Percentiles rank a stretch among this genome's conserved stretches.
Evolutionary conservation across 1,140 invertebrate genomes (phyloP).

Genomic region (Schlechtendalia chinensis): DNA sequence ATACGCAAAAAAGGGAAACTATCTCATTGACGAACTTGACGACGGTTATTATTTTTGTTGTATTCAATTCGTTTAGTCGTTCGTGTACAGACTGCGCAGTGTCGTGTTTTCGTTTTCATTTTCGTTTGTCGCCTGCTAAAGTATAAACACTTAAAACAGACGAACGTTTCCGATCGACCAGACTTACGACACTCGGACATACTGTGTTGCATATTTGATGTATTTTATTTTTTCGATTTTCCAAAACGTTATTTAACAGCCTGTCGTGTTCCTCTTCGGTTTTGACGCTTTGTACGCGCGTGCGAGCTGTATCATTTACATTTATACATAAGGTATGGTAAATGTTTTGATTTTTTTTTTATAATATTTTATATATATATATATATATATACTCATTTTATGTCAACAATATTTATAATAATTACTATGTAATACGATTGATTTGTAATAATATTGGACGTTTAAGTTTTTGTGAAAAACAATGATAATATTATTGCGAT

Average conservation of each 20-base stretch:
- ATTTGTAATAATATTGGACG: constrained; percentile 16
- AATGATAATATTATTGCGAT: not conserved
- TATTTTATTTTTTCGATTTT: not conserved
- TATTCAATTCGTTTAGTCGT: too few species aligned
- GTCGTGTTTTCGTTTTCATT: too few species aligned
- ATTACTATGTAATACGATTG: constrained; percentile 17
- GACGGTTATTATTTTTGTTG: too few species aligned
- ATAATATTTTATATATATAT: not conserved
- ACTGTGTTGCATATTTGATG: too few species aligned
- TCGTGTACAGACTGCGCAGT: too few species aligned
- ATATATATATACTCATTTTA: not conserved
- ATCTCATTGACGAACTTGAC: too few species aligned
- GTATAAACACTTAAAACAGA: too few species aligned
- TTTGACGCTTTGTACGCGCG: not conserved
- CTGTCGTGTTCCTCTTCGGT: not conserved
- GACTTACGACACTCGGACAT: too few species aligned
- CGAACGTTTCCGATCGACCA: too few species aligned
- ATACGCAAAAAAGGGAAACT: too few species aligned
- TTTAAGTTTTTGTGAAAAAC: constrained; percentile 19
- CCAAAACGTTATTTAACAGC: not conserved
- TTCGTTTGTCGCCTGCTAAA: too few species aligned
- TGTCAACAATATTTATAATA: constrained; percentile 6
- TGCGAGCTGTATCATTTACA: not conserved
- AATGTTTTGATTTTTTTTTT: too few species aligned
- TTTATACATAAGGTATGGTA: not conserved